Percentiles rank a stretch among this genome's conserved stretches.
phyloP scores from a whole-genome alignment of 2,797 vertebrate genomes.

The Xiphorhynchus erythropygius region DNA sequence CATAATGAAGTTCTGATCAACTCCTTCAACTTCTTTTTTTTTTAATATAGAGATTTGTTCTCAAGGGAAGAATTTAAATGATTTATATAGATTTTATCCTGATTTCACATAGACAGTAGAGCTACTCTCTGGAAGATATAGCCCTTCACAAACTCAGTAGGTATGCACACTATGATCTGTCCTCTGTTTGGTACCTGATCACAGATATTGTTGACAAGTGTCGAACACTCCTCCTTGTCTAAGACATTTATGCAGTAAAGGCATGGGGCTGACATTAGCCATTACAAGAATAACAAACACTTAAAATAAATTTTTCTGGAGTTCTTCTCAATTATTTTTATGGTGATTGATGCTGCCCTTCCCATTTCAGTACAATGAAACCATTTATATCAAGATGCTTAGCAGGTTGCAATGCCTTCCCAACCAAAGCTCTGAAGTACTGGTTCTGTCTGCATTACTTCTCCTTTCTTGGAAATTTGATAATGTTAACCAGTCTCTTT shows the following conservation, averaged over 20 bases:
- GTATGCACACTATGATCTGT: fast-evolving
- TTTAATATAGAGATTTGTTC: neutral
- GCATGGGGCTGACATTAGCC: neutral
- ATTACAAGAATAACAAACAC: neutral
- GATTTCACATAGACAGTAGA: neutral
- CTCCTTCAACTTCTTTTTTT: neutral
- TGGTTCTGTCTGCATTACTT: neutral
- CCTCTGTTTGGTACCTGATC: neutral
- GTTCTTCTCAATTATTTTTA: neutral
- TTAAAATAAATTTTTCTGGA: neutral
- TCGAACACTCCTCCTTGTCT: neutral
- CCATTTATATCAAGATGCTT: neutral
- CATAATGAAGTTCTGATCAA: neutral
- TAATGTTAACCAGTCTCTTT: neutral
- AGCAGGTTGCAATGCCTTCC: neutral
- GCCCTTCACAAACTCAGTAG: neutral
- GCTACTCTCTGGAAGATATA: neutral
- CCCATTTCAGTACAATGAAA: neutral
- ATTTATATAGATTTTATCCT: neutral
- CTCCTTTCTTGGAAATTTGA: neutral
- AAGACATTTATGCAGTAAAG: neutral
- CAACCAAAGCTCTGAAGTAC: neutral
- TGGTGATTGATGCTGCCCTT: neutral
- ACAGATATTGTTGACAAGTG: neutral
- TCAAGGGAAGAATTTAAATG: neutral